These are phyloP conservation scores for Cephus cinctus DNA, from an alignment of 1,140 invertebrate species.

Conservation along the genomic window DNA sequence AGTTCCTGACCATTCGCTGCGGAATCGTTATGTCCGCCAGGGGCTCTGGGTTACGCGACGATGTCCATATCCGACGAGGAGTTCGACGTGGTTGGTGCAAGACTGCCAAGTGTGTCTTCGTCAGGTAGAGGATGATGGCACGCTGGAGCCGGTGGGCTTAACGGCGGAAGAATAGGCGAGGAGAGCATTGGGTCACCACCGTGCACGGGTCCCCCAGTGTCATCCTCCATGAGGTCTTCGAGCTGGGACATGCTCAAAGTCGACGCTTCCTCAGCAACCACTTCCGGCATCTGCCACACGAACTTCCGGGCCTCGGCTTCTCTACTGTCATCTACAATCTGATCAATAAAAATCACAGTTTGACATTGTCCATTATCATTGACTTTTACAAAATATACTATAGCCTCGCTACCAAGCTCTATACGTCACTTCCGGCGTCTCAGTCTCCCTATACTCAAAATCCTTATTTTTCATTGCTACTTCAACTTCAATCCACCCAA, in stretches of 20 bases:
- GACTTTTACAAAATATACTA: no score
- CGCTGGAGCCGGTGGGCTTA: constrained; percentile 44
- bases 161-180: constrained; percentile 55
- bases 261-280: constrained; percentile 55
- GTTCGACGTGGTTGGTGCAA: constrained; percentile 48
- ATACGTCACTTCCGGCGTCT: no score
- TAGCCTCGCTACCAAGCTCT: no score
- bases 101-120: constrained; percentile 50
- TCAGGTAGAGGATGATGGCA: constrained; percentile 48
- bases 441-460: no score
- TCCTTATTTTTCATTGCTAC: no score
- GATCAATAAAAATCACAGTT: constrained; percentile 7
- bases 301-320: no score
- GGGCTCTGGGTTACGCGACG: constrained; percentile 44
- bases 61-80: constrained; percentile 55
- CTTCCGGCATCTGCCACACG: constrained; percentile 58
- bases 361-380: no score
- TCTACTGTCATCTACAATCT: no score
- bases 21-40: no score
- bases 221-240: constrained; percentile 82
- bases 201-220: constrained; percentile 65
- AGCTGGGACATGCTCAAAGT: constrained; percentile 68
- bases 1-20: no score
- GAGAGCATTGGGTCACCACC: constrained; percentile 69
- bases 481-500: no score